Conservation (phyloP, 2,888 invertebrate genomes). For the Megastigmus dorsalis region DNA sequence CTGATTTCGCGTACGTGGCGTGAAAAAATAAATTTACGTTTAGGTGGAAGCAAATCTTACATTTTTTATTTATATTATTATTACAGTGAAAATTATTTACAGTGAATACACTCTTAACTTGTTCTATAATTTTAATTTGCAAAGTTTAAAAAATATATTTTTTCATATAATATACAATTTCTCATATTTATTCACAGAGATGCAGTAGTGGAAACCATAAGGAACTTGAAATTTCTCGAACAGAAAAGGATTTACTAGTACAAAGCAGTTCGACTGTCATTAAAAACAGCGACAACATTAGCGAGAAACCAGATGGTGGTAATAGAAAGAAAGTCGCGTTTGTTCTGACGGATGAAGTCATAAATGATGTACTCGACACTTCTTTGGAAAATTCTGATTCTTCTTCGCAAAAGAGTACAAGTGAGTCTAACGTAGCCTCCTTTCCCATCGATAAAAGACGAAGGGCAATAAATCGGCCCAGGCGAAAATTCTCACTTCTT, state of each 20-base stretch:
- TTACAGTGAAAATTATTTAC: too few relatives aligned
- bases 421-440: not conserved
- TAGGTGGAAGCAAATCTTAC: too few relatives aligned
- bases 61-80: too few relatives aligned
- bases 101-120: too few relatives aligned
- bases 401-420: not conserved
- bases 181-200: constrained; percentile 33
- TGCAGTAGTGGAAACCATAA: constrained; percentile 32
- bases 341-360: constrained; percentile 30
- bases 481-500: constrained; percentile 78
- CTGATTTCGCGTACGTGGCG: too few relatives aligned
- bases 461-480: constrained; percentile 72
- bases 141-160: not conserved
- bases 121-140: too few relatives aligned
- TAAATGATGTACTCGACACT: constrained; percentile 35
- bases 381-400: constrained; percentile 16
- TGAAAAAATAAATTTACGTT: too few relatives aligned
- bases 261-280: not conserved
- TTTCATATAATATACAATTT: not conserved
- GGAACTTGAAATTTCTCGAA: not conserved
- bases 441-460: constrained; percentile 55
- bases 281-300: not conserved
- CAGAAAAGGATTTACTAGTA: not conserved
- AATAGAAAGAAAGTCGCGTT: constrained; percentile 47
- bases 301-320: not conserved